phyloP scores from a whole-genome alignment of 2,888 invertebrate genomes.

The Cephonodes hylas region DNA sequence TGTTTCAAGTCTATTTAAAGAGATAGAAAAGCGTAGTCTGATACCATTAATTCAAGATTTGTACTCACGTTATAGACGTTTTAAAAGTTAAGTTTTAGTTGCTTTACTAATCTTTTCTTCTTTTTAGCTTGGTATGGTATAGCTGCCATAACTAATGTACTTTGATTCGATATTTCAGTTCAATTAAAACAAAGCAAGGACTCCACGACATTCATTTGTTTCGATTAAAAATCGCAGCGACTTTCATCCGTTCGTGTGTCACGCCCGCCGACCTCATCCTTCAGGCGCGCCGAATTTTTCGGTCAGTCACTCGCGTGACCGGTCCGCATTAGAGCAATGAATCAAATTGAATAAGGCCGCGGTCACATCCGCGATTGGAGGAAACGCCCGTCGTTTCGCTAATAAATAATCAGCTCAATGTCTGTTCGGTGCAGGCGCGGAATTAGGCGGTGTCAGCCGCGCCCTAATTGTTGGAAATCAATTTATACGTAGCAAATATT shows the following conservation, averaged over 20 bases:
- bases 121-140: no score
- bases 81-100: background rate
- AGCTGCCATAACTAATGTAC: no score
- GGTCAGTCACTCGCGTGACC: constrained; percentile 67
- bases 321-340: constrained; percentile 65
- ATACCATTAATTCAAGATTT: no score
- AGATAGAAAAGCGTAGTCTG: no score
- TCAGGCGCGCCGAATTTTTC: constrained; percentile 49
- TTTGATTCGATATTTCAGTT: no score
- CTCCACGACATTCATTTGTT: constrained; percentile 17
- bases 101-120: no score
- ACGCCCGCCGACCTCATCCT: constrained; percentile 22
- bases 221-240: constrained; percentile 25
- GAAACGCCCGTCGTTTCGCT: constrained; percentile 50
- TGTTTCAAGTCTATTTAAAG: no score
- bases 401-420: constrained; percentile 64
- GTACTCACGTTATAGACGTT: no score
- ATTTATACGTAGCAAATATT: background rate
- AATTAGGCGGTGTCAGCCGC: background rate
- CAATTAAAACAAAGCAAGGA: background rate
- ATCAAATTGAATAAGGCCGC: constrained; percentile 69
- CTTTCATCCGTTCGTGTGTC: constrained; percentile 23
- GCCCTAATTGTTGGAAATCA: background rate
- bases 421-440: constrained; percentile 3
- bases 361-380: constrained; percentile 53